A percentile compares a stretch with the other conserved stretches of the same genome.
Conservation (phyloP, 2,113 vertebrate genomes). For the Irena cyanogastra region DNA sequence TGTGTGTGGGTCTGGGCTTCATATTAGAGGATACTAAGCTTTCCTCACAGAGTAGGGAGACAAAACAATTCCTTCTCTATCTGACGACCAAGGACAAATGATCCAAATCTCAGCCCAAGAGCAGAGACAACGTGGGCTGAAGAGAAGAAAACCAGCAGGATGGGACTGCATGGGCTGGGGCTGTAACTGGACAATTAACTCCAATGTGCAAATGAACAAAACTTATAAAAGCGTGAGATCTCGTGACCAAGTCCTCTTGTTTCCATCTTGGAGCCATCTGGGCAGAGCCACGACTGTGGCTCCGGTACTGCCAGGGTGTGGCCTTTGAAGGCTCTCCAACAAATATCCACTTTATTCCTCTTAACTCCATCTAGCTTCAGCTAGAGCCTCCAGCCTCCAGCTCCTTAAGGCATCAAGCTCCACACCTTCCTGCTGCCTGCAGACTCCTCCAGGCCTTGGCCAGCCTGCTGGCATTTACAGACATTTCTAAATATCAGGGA, state of each 20-base stretch:
- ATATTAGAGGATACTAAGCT: neutral
- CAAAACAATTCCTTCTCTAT: neutral
- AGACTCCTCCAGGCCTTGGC: neutral
- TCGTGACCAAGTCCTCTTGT: neutral
- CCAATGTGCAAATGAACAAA: neutral
- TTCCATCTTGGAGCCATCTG: neutral
- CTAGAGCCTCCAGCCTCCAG: too few relatives aligned
- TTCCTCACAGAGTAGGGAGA: neutral
- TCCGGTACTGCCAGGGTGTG: neutral
- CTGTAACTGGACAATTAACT: neutral
- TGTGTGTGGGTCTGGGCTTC: neutral
- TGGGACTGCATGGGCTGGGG: neutral
- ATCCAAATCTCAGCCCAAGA: neutral
- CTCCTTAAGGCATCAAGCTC: neutral
- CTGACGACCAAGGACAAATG: neutral
- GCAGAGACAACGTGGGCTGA: accelerated
- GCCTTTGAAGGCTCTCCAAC: neutral
- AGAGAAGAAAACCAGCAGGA: neutral
- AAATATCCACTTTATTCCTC: neutral
- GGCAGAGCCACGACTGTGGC: neutral
- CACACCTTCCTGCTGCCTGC: neutral
- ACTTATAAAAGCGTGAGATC: neutral
- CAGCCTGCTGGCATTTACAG: neutral
- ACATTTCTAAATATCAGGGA: neutral
- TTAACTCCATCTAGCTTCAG: neutral